These are phyloP conservation scores for Dissostichus mawsoni DNA, from an alignment of 2,113 vertebrate species.

Conservation along the genomic window DNA sequence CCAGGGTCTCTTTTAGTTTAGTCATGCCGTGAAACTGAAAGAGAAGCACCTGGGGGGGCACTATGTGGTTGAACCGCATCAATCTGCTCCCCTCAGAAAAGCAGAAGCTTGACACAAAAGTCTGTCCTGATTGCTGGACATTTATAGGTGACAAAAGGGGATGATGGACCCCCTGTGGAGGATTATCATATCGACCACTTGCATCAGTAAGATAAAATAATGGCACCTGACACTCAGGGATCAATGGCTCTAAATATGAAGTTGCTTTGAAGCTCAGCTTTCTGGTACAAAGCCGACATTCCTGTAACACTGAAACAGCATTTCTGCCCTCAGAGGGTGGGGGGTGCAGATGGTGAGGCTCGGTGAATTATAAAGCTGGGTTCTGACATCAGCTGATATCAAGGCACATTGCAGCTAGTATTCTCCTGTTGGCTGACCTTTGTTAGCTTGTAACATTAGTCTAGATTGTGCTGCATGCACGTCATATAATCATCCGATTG, in stretches of 20 bases:
- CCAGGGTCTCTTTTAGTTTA: conserved; percentile 22
- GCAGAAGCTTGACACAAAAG: conserved; percentile 3
- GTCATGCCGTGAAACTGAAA: conserved; percentile 24
- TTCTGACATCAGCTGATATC: not conserved
- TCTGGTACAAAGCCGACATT: not conserved
- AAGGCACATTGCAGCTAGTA: not conserved
- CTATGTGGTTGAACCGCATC: conserved; percentile 4
- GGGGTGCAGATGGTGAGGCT: not conserved
- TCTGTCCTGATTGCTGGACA: not conserved
- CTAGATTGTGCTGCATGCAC: not conserved
- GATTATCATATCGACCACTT: not conserved
- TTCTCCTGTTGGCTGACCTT: not conserved
- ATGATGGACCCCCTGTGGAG: not conserved
- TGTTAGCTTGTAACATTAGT: not conserved
- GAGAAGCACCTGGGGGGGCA: conserved; percentile 12
- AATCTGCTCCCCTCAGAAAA: not conserved
- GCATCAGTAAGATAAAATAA: not conserved
- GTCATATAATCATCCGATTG: not conserved
- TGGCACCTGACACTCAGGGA: not conserved
- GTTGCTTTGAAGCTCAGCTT: not conserved
- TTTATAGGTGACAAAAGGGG: not conserved
- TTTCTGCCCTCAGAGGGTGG: not conserved
- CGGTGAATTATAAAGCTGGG: not conserved
- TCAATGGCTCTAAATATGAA: not conserved
- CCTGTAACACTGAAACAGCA: not conserved